Evolutionary conservation across 2,888 invertebrate species (phyloP).

Genomic region (Kryphioiulus occultus): DNA sequence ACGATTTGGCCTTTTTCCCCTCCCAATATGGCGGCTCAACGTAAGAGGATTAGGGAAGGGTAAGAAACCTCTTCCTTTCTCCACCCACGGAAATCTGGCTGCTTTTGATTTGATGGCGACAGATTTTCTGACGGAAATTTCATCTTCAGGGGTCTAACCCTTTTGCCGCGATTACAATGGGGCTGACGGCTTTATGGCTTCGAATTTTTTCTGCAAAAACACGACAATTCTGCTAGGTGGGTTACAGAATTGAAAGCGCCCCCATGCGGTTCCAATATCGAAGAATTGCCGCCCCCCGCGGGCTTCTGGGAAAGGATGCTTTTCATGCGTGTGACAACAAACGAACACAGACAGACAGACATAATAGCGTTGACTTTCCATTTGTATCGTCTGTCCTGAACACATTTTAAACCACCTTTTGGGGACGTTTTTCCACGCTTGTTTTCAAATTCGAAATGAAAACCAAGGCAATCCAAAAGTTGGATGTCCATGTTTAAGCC

Average conservation of each 20-base stretch:
- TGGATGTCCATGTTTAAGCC: too few relatives aligned
- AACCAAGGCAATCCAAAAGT: background rate
- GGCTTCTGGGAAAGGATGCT: background rate
- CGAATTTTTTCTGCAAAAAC: background rate
- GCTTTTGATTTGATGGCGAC: constrained; percentile 3
- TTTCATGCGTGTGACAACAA: constrained; percentile 14
- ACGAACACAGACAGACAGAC: background rate
- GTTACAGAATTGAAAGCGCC: background rate
- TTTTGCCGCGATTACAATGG: constrained; percentile 16
- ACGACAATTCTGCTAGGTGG: background rate
- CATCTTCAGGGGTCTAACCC: background rate
- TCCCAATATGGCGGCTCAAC: background rate
- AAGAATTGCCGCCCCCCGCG: background rate
- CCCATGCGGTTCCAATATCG: background rate
- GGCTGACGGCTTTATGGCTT: background rate
- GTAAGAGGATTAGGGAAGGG: constrained; percentile 22
- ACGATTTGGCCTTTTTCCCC: background rate
- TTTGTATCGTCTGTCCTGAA: background rate
- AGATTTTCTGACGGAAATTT: constrained; percentile 16
- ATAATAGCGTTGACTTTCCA: constrained; percentile 10
- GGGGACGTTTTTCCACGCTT: background rate
- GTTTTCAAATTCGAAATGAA: background rate
- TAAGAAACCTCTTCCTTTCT: background rate
- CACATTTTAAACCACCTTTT: background rate
- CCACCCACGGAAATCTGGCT: background rate